Evolutionary conservation across 1,140 invertebrate species (phyloP), one percentile per base, ranked within the genome.

Genomic region (Platyura marginata): DNA sequence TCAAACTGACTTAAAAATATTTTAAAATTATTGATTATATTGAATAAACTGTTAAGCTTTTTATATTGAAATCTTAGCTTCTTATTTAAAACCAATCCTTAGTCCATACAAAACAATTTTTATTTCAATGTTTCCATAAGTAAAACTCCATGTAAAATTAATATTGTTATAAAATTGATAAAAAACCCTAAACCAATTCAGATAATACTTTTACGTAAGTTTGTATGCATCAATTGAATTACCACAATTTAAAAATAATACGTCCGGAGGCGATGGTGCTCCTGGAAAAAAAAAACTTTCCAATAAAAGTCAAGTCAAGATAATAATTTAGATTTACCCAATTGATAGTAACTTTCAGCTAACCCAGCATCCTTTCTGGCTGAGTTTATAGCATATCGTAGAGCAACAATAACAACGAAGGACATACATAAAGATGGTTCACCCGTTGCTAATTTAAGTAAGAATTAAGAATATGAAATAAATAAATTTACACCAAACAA

Each of bases 351-450:
- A 50, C 62, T 63, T 43, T 59, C 51, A 35, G 54, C 10, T 2
- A n/a, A 48, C 19, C 68, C 68, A 36, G 65, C 57, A 49, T 76
- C 71, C 35, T 48, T 49, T 48, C 74, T 59, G 11, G 72, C 71
- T 3, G 77, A 68, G 46, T 64, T 56, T 16, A 85, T 61, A 3
- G 81, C 81, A 43, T 77, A 60, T 43, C 73, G 65, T 39, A 83
- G 68, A 15, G 82, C 82, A 50, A 78, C 67, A 43, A 77, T 66
- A 15, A 79, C 65, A 5, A 60, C 59, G 33, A 61, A 62, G 16
- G 69, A 67, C 59, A 81, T 60, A 52, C 77, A 78, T 10, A 83
- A 49, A 15, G 82, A 75, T 10, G 81, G 79, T 56, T 87, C 82
- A 20, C 77, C 79, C 46, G 75, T 72, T n/a, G 77, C 81, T 74